A percentile compares a stretch with the other conserved stretches of the same genome.
Evolutionary conservation across 2,797 vertebrate species (phyloP).

Genomic region (Threskiornis aethiopicus): DNA sequence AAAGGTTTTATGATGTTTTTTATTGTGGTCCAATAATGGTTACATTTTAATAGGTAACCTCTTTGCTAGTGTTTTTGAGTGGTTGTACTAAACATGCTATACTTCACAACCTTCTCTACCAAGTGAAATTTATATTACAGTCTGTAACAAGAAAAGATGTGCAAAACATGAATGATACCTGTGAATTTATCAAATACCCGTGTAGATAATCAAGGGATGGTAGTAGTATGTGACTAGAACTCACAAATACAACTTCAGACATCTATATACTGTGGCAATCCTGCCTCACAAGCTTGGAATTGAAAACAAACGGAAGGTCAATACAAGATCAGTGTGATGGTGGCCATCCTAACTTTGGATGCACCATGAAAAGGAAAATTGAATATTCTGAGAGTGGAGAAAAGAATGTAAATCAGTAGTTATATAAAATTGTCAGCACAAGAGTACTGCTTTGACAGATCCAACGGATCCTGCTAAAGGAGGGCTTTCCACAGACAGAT

Average conservation of each 20-base stretch:
- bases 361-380: not conserved
- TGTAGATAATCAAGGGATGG: not conserved
- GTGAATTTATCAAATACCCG: not conserved
- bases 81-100: not conserved
- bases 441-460: not conserved
- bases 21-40: not conserved
- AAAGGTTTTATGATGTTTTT: not conserved
- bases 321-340: not conserved
- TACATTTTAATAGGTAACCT: not conserved
- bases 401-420: not conserved
- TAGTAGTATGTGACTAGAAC: not conserved
- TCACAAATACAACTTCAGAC: not conserved
- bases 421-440: not conserved
- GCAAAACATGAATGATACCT: not conserved
- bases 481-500: constrained; percentile 16
- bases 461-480: not conserved
- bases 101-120: not conserved
- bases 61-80: not conserved
- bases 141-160: not conserved
- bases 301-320: not conserved
- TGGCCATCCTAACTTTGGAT: not conserved
- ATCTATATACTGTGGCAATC: not conserved
- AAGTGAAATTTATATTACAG: not conserved
- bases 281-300: not conserved
- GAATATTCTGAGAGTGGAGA: not conserved